Conservation (phyloP, 2,797 vertebrate genomes). For the Carapus acus region DNA sequence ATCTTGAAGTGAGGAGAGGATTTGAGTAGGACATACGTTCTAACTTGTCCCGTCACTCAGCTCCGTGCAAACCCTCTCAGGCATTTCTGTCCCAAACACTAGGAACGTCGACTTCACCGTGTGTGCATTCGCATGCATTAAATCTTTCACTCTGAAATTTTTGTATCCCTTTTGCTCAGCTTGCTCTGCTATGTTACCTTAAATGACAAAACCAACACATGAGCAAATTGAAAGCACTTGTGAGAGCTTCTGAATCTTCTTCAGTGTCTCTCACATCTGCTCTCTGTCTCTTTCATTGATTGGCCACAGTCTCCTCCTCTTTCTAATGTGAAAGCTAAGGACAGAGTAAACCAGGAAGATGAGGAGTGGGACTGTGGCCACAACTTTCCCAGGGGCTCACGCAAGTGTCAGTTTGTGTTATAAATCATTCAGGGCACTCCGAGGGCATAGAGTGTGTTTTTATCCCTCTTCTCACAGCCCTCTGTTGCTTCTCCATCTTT, state of each 20-base stretch:
- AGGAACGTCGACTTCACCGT: no score
- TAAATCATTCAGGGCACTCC: constrained; percentile 72
- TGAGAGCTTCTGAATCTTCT: background rate
- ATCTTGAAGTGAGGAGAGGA: no score
- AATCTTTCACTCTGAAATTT: no score
- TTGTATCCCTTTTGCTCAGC: no score
- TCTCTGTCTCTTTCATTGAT: constrained; percentile 8
- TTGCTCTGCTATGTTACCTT: no score
- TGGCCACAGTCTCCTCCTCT: constrained; percentile 22
- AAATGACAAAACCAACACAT: background rate
- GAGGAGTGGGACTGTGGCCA: constrained; percentile 38
- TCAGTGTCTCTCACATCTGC: constrained; percentile 1
- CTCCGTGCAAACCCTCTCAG: no score
- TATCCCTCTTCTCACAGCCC: constrained; percentile 52
- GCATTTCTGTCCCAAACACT: no score
- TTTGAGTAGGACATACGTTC: no score
- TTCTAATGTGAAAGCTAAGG: constrained; percentile 29
- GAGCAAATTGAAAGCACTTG: background rate
- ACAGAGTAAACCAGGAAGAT: constrained; percentile 23
- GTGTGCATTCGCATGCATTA: no score
- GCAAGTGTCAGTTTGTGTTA: constrained; percentile 65
- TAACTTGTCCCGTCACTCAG: no score
- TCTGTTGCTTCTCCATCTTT: constrained; percentile 46
- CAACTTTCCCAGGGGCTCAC: constrained; percentile 66
- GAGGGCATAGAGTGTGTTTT: constrained; percentile 60